Evolutionary conservation across 2,113 vertebrate genomes (phyloP), one percentile per base, ranked within the genome.

Genomic region (Fregata magnificens): DNA sequence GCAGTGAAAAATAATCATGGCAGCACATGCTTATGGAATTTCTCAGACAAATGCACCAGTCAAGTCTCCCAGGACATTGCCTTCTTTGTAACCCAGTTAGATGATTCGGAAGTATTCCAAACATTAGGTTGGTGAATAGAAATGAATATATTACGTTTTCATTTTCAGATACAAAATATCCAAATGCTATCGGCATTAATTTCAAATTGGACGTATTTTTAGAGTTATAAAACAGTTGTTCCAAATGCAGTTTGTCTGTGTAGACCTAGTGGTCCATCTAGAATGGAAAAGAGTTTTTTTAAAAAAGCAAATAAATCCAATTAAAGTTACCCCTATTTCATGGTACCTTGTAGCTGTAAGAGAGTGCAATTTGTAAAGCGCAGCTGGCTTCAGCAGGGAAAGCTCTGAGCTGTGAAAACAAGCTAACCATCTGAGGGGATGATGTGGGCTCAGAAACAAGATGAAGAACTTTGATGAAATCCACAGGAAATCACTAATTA

Each of bases 401-500:
- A 88, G 80, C 61, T 94, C 61, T 76, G 69, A 44, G 31, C 77
- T 89, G 47, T 69, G 77, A 89, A 82, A 90, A 66, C 28, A 76
- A 78, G 70, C 55, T 65, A 38, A 40, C 69, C 49, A 61, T 69
- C 82, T 80, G 88, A 90, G 36, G n/a, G 47, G 81, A 81, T 40
- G 38, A 84, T 84, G 59, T 55, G 44, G 61, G 36, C 77, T 94
- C 50, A 44, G 61, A 67, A 86, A 84, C 38, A 29, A 62, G 66
- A 49, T n/a, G 21, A 82, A 84, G 69, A 83, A 49, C 52, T 66
- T 62, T 31, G 83, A 84, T 71, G 86, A 95, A 90, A 83, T 94
- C 82, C 82, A 72, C 86, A 82, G 72, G 82, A 93, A 97, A 94
- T 95, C 90, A 76, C 52, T 82, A 69, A 72, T 88, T 78, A 49